These are phyloP conservation scores for Siniperca undulata DNA, from an alignment of 2,797 vertebrate species.

Conservation along the genomic window DNA sequence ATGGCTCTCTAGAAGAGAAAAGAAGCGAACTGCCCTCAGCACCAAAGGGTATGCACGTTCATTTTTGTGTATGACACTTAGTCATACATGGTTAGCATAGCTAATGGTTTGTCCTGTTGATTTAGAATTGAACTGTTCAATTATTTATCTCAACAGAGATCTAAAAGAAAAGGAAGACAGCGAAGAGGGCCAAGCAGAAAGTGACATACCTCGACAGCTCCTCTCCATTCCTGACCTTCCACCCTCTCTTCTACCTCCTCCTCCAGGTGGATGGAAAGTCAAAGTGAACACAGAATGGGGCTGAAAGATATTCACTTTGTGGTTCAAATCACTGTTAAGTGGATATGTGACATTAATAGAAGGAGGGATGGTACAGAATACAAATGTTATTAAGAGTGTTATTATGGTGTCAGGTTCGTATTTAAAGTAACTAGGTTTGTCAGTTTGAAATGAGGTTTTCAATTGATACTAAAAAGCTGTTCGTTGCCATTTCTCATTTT, in stretches of 20 bases:
- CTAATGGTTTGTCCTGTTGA: constrained; percentile 42
- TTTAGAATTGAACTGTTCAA: constrained; percentile 56
- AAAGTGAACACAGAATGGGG: constrained; percentile 89
- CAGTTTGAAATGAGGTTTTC: constrained; percentile 7
- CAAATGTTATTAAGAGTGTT: neutral
- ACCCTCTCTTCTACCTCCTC: constrained; percentile 91
- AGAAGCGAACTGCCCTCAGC: constrained; percentile 79
- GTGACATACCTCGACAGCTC: constrained; percentile 88
- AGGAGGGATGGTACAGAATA: neutral
- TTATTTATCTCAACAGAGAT: constrained; percentile 75
- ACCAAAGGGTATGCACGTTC: constrained; percentile 86
- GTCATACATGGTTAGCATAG: constrained; percentile 44
- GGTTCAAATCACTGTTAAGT: constrained; percentile 16
- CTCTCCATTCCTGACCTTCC: constrained; percentile 92
- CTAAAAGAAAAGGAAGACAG: constrained; percentile 71
- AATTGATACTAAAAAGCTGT: neutral
- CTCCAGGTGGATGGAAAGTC: constrained; percentile 85
- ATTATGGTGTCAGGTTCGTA: neutral
- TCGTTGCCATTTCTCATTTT: constrained; percentile 7
- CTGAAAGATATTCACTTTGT: constrained; percentile 75
- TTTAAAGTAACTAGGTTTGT: neutral
- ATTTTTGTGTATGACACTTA: constrained; percentile 32
- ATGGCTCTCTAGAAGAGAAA: constrained; percentile 92
- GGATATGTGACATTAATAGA: constrained; percentile 4
- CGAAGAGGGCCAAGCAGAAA: constrained; percentile 72